phyloP scores from a whole-genome alignment of 2,888 invertebrate species.

The Pharmacophagus antenor region DNA sequence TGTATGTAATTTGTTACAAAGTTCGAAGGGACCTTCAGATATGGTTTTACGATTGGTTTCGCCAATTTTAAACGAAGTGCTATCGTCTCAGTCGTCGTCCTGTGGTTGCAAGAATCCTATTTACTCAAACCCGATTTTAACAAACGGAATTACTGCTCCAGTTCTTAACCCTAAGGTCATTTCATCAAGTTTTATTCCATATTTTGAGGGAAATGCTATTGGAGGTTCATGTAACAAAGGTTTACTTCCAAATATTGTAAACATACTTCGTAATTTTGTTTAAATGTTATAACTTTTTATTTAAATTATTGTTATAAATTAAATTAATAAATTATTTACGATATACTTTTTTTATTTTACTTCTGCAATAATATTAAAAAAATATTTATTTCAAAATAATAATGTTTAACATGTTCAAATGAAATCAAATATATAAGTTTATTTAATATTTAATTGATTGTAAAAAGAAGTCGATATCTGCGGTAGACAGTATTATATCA shows the following conservation, averaged over 20 bases:
- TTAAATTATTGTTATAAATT: conserved; percentile 13
- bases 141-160: conserved; percentile 27
- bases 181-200: conserved; percentile 36
- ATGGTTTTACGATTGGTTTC: conserved; percentile 47
- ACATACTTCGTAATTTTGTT: conserved; percentile 15
- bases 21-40: conserved; percentile 46
- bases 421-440: no score
- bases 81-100: conserved; percentile 43
- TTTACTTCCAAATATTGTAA: conserved; percentile 34
- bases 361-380: background rate
- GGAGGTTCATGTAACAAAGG: conserved; percentile 29
- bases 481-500: no score
- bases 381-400: no score
- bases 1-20: conserved; percentile 56
- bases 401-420: no score
- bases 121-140: conserved; percentile 28
- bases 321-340: conserved; percentile 1
- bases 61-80: conserved; percentile 51
- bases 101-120: conserved; percentile 48
- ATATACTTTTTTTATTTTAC: background rate
- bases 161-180: conserved; percentile 35
- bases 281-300: conserved; percentile 3
- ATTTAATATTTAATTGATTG: no score
- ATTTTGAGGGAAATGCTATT: conserved; percentile 33
- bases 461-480: no score